These are phyloP conservation scores for Belgica antarctica DNA, from an alignment of 2,888 invertebrate genomes.

Conservation along the genomic window DNA sequence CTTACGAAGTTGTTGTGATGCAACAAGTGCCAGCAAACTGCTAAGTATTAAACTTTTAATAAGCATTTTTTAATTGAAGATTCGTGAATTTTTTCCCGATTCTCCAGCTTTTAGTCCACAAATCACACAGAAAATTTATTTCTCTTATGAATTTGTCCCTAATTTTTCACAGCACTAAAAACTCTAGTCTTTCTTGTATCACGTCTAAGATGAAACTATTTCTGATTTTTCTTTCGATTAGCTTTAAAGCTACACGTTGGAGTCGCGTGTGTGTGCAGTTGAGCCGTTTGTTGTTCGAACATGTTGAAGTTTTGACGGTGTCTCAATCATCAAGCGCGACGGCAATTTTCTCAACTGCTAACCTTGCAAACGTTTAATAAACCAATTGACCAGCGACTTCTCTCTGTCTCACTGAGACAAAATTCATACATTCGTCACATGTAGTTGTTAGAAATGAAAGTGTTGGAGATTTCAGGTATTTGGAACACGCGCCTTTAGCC, in stretches of 20 bases:
- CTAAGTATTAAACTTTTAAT: slow-evolving; percentile 27
- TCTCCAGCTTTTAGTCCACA: neutral
- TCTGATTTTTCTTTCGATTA: slow-evolving; percentile 36
- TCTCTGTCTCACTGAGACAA: neutral
- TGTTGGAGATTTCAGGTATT: too few relatives aligned
- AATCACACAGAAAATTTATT: neutral
- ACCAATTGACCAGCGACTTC: neutral
- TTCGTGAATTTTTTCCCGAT: neutral
- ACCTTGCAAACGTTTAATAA: slow-evolving; percentile 30
- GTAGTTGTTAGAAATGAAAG: too few relatives aligned
- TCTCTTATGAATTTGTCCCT: neutral
- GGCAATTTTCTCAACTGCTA: slow-evolving; percentile 20
- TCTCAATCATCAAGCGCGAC: slow-evolving; percentile 21
- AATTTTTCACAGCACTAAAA: neutral
- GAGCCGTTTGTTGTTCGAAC: neutral
- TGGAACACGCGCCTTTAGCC: too few relatives aligned
- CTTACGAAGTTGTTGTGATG: slow-evolving; percentile 38
- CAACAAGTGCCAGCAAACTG: slow-evolving; percentile 26
- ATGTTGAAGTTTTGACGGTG: neutral
- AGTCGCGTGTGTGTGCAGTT: neutral
- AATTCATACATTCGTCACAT: too few relatives aligned
- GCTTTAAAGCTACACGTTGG: slow-evolving; percentile 26
- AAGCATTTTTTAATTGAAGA: slow-evolving; percentile 19
- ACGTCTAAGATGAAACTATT: slow-evolving; percentile 32
- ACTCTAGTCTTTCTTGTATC: neutral